Evolutionary conservation across 2,113 vertebrate genomes (phyloP).

Genomic region (Camarhynchus parvulus): DNA sequence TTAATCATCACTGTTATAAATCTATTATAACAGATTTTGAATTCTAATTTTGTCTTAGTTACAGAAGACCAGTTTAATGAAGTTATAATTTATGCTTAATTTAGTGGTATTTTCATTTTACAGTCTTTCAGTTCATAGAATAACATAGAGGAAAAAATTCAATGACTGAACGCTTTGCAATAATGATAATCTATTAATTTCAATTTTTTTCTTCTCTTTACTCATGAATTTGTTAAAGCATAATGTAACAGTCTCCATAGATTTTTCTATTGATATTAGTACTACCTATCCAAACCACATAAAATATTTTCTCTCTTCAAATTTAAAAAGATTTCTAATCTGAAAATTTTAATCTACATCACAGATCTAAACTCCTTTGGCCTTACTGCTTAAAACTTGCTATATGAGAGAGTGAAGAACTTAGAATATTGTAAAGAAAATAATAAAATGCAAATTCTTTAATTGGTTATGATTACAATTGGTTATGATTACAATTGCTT

Average conservation of each 20-base stretch:
- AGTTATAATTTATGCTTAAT: background rate
- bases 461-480: background rate
- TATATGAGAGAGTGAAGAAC: background rate
- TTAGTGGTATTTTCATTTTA: background rate
- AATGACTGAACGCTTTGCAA: background rate
- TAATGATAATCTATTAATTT: background rate
- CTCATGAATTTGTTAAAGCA: background rate
- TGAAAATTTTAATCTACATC: background rate
- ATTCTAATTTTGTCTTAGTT: constrained; percentile 21
- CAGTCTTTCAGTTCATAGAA: background rate
- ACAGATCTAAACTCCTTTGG: background rate
- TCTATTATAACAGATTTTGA: background rate
- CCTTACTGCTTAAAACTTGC: background rate
- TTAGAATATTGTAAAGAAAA: background rate
- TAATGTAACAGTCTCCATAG: background rate
- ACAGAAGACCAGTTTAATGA: background rate
- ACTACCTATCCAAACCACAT: background rate
- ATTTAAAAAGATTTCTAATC: background rate
- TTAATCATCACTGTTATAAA: constrained; percentile 17
- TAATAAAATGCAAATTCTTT: background rate
- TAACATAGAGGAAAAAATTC: background rate
- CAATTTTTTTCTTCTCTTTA: background rate
- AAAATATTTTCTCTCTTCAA: background rate
- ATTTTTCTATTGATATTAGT: background rate
- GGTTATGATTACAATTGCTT: background rate